These are phyloP conservation scores for Calypte anna DNA, from an alignment of 2,113 vertebrate genomes.

Conservation along the genomic window DNA sequence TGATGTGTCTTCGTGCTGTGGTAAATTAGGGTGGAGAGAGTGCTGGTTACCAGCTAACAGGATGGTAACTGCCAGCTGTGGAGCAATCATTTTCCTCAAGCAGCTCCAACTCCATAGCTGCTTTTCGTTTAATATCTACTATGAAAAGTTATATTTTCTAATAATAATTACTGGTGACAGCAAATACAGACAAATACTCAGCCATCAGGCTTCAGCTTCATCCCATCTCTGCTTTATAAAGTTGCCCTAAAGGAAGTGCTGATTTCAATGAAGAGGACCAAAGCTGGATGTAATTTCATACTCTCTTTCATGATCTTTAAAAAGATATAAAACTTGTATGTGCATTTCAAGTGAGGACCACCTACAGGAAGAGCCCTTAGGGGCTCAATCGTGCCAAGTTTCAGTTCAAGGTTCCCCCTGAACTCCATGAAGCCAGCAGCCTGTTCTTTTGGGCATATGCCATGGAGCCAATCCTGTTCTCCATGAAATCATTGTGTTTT, in stretches of 20 bases:
- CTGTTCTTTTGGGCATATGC: not conserved
- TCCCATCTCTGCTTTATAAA: not conserved
- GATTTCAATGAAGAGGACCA: not conserved
- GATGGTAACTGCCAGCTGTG: not conserved
- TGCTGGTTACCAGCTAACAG: not conserved
- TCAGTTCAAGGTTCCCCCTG: not conserved
- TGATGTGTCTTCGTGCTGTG: not conserved
- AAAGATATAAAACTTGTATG: not conserved
- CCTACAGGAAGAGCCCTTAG: not conserved
- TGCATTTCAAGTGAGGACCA: not conserved
- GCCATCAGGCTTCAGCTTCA: not conserved
- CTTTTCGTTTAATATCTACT: not conserved
- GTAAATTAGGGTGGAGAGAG: rapidly evolving
- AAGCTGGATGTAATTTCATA: not conserved
- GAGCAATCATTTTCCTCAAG: not conserved
- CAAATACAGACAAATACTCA: not conserved
- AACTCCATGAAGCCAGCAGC: not conserved
- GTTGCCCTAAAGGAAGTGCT: not conserved
- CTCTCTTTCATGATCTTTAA: not conserved
- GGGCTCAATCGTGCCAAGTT: rapidly evolving
- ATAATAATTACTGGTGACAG: not conserved
- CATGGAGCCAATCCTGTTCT: not conserved
- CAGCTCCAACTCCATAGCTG: not conserved
- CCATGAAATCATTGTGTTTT: not conserved
- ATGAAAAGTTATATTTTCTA: not conserved